phyloP scores from a whole-genome alignment of 1,140 invertebrate genomes.

The Papilio aristodemus region DNA sequence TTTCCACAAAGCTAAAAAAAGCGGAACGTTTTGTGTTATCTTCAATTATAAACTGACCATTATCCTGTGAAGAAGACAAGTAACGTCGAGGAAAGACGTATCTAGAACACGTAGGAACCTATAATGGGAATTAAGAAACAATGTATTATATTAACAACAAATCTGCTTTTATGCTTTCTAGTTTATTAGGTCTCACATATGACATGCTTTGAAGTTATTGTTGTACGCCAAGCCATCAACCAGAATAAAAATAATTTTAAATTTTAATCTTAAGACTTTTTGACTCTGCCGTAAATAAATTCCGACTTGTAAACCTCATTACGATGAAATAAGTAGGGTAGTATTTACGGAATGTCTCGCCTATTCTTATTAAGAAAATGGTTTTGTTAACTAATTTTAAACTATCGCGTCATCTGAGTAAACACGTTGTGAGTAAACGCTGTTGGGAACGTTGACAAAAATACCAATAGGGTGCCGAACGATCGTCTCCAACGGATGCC shows the following conservation, averaged over 20 bases:
- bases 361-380: slow-evolving; percentile 29
- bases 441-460: slow-evolving; percentile 54
- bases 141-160: neutral
- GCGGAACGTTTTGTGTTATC: too few relatives aligned
- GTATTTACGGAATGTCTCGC: slow-evolving; percentile 18
- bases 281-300: neutral
- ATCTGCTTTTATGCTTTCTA: too few relatives aligned
- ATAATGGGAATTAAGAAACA: neutral
- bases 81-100: too few relatives aligned
- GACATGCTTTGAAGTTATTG: too few relatives aligned
- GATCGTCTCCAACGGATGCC: slow-evolving; percentile 44
- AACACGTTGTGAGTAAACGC: slow-evolving; percentile 57
- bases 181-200: too few relatives aligned
- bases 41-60: too few relatives aligned
- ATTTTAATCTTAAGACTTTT: neutral
- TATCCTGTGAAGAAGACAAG: too few relatives aligned
- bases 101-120: neutral
- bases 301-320: neutral
- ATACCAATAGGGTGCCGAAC: slow-evolving; percentile 62
- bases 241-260: too few relatives aligned
- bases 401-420: slow-evolving; percentile 69
- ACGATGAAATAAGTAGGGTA: neutral
- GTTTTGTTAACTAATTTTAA: slow-evolving; percentile 57
- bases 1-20: too few relatives aligned
- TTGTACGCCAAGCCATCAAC: too few relatives aligned